These are phyloP conservation scores for Shargacucullia verbasci DNA, from an alignment of 2,888 invertebrate species.

Conservation along the genomic window DNA sequence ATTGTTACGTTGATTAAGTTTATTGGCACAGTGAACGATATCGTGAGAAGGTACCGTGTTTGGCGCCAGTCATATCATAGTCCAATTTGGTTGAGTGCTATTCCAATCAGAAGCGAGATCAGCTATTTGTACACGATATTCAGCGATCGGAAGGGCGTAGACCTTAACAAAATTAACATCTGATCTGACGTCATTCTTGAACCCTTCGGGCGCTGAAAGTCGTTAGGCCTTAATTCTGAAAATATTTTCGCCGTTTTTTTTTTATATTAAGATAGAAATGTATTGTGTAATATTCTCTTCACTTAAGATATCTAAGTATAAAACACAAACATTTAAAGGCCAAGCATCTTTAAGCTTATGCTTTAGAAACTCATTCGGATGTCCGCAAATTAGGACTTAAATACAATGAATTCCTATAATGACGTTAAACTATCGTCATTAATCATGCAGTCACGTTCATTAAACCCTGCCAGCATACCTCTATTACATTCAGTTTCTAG, in stretches of 20 bases:
- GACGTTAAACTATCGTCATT: conserved; percentile 31
- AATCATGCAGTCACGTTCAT: conserved; percentile 30
- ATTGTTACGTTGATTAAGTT: conserved; percentile 40
- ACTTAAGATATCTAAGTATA: conserved; percentile 1
- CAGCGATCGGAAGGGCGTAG: conserved; percentile 28
- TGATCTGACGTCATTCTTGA: conserved; percentile 26
- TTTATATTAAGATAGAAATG: no score
- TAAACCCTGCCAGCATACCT: conserved; percentile 24
- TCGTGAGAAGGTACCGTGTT: conserved; percentile 44
- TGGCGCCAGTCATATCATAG: conserved; percentile 46
- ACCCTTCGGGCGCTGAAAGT: conserved; percentile 16
- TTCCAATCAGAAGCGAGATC: conserved; percentile 49
- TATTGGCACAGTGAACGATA: conserved; percentile 36
- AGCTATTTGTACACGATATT: conserved; percentile 42
- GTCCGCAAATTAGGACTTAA: conserved; percentile 35
- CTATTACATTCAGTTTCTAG: conserved; percentile 29
- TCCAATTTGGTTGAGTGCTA: conserved; percentile 53
- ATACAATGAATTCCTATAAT: conserved; percentile 33
- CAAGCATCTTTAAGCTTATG: not conserved
- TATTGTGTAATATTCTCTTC: no score
- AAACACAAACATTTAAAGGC: conserved; percentile 7
- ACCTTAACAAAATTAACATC: conserved; percentile 29
- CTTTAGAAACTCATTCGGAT: conserved; percentile 31
- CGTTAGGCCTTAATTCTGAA: conserved; percentile 8
- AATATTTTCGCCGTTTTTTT: no score